Evolutionary conservation across 2,888 invertebrate species (phyloP).

Genomic region (Choreutis nemorana): DNA sequence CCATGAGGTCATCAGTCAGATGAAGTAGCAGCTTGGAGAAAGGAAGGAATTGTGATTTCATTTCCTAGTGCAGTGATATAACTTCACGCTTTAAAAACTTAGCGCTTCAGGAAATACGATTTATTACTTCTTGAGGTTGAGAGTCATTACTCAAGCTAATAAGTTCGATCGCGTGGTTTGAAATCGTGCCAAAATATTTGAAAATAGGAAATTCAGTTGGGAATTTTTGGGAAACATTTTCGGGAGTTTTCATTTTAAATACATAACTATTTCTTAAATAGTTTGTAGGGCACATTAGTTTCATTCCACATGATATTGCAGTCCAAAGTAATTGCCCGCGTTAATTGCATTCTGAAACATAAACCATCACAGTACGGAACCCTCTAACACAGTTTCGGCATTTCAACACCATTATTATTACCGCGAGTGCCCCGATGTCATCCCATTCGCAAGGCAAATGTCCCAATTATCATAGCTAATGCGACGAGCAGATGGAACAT

Average conservation of each 20-base stretch:
- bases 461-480: constrained; percentile 62
- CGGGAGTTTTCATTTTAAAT: too few relatives aligned
- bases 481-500: constrained; percentile 26
- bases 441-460: constrained; percentile 53
- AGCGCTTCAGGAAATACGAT: too few relatives aligned
- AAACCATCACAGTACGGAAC: constrained; percentile 28
- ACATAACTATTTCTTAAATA: too few relatives aligned
- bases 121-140: too few relatives aligned
- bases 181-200: too few relatives aligned
- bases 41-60: constrained; percentile 7
- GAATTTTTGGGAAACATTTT: too few relatives aligned
- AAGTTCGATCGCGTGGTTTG: too few relatives aligned
- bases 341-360: constrained; percentile 29
- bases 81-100: too few relatives aligned
- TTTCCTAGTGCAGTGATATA: neutral
- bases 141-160: neutral
- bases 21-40: constrained; percentile 14
- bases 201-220: too few relatives aligned
- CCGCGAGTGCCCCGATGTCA: constrained; percentile 28
- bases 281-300: too few relatives aligned
- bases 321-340: too few relatives aligned
- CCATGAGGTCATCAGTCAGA: constrained; percentile 22
- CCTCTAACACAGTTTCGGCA: constrained; percentile 8
- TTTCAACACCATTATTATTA: constrained; percentile 22
- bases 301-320: too few relatives aligned